Evolutionary conservation across 2,888 invertebrate genomes (phyloP), one percentile per base, ranked within the genome.

Genomic region (Andrena trimmerana): DNA sequence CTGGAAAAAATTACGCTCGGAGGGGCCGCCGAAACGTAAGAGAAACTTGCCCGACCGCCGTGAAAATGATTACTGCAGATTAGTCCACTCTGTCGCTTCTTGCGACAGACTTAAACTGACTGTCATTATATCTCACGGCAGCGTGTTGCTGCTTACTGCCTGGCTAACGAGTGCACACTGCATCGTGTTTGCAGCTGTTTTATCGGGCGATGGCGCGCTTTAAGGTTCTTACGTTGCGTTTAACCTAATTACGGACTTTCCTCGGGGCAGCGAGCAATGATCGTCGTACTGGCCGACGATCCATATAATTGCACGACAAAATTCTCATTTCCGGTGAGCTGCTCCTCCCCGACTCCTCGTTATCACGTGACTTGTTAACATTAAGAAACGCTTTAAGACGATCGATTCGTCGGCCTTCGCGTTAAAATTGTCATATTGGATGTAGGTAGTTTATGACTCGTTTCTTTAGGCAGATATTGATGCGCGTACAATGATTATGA

Each of bases 171-270:
- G 81, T 48, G 59, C 65, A 27, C 36, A 57, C 59, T 57, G 50
- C 52, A 27, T 31, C 52, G 63, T 66, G 57, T 50, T 57, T 63
- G 72, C 76, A 72, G 74, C 67, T 68, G 73, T 59, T 77, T 75
- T 72, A 66, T 77, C 57, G 60, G 48, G 8, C 52, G 50, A 27
- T 52, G 48, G 70, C 48, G 20, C 48, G 70, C 50, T 63, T 71
- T 71, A 59, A 76, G 65, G 66, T 79, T 78, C 71, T 85, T 86
- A 80, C 76, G 84, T 68, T 67, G 69, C 70, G 62, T 83, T 87
- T 86, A 86, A 87, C 82, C 87, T 78, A 86, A 82, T 88, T 87
- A 77, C 79, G 57, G 63, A 69, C 77, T 83, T 84, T 79, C 81
- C 67, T 54, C 48, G 65, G 29, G 57, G 57, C 57, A 20, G 20